Conservation (phyloP, 2,888 invertebrate species). For the Drosophila bunnanda region DNA sequence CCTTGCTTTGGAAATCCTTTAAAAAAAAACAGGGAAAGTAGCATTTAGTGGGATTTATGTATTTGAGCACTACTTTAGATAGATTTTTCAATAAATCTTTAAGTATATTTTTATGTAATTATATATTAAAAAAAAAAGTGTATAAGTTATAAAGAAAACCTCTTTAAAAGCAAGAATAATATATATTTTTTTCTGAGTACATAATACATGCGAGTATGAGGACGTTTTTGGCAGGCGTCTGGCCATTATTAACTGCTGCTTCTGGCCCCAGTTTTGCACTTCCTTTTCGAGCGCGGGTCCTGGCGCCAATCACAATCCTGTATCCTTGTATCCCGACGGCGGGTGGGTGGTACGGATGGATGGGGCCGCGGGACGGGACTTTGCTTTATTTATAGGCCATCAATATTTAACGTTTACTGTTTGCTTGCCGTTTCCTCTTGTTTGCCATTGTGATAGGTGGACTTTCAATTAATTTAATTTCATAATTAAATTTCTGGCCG, state of each 20-base stretch:
- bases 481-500: conserved; percentile 62
- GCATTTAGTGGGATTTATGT: too few species aligned
- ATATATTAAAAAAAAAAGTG: too few species aligned
- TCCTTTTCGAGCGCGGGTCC: conserved; percentile 7
- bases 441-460: conserved; percentile 46
- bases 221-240: conserved; percentile 36
- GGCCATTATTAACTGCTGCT: conserved; percentile 67
- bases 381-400: conserved; percentile 69
- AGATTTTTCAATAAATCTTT: too few species aligned
- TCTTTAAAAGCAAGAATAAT: neutral
- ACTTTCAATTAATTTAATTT: conserved; percentile 70
- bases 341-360: neutral
- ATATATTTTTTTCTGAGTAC: neutral
- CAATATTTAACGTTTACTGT: conserved; percentile 73
- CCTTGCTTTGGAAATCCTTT: neutral
- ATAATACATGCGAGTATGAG: conserved; percentile 13
- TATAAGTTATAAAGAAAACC: neutral
- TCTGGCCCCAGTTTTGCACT: conserved; percentile 16
- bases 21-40: too few species aligned
- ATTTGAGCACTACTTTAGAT: too few species aligned
- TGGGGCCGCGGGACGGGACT: neutral
- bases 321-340: neutral
- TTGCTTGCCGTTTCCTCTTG: conserved; percentile 40
- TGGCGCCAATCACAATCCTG: conserved; percentile 20
- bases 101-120: too few species aligned